These are phyloP conservation scores for Holocentrus rufus DNA, from an alignment of 2,797 vertebrate species.

Conservation along the genomic window DNA sequence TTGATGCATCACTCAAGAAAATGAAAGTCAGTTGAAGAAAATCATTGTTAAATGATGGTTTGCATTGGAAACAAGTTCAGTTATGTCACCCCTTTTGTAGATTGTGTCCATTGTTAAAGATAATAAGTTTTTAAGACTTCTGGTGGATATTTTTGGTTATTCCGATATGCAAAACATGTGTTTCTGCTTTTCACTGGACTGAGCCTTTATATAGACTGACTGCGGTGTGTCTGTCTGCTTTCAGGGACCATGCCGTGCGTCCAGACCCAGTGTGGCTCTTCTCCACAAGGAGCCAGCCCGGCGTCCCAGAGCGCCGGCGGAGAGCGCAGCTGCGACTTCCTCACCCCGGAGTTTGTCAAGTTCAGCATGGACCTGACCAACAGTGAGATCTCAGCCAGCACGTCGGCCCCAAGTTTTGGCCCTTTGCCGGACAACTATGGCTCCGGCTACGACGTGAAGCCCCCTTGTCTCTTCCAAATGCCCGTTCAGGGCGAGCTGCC, in stretches of 20 bases:
- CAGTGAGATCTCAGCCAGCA: slow-evolving; percentile 91
- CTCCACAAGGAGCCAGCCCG: slow-evolving; percentile 95
- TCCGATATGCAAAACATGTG: background rate
- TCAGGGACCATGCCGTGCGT: slow-evolving; percentile 95
- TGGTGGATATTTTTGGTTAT: too few relatives aligned
- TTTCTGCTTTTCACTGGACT: background rate
- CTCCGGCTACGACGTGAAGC: slow-evolving; percentile 92
- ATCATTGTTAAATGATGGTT: too few relatives aligned
- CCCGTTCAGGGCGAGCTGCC: slow-evolving; percentile 89
- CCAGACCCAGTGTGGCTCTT: slow-evolving; percentile 97
- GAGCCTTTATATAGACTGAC: background rate
- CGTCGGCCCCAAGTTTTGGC: slow-evolving; percentile 82
- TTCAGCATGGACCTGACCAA: slow-evolving; percentile 99
- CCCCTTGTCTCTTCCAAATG: slow-evolving; percentile 95
- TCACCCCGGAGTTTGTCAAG: slow-evolving; percentile 99
- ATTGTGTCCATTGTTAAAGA: too few relatives aligned
- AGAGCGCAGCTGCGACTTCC: slow-evolving; percentile 96
- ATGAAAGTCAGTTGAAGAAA: too few relatives aligned
- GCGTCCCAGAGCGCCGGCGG: slow-evolving; percentile 90
- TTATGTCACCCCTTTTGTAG: too few relatives aligned
- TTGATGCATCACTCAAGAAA: too few relatives aligned
- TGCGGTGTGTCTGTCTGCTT: slow-evolving; percentile 60
- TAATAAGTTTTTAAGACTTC: too few relatives aligned
- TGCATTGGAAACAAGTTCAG: too few relatives aligned
- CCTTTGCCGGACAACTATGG: slow-evolving; percentile 87